A percentile compares a stretch with the other conserved stretches of the same genome.
Evolutionary conservation across 2,797 vertebrate species (phyloP).

Genomic region (Neomorphus geoffroyi): DNA sequence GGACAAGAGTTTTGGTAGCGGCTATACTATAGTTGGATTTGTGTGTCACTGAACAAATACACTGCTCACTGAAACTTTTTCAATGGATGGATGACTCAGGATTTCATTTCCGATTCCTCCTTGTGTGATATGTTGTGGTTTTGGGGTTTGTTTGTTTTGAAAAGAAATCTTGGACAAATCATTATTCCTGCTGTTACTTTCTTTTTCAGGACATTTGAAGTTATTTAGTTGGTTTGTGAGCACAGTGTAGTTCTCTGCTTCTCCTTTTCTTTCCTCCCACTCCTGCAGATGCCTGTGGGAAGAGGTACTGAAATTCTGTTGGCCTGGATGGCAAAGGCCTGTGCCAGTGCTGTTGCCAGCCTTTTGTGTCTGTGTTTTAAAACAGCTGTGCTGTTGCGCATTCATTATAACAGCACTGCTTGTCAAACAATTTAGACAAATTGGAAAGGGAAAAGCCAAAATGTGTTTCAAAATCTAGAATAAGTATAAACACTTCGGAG

Average conservation of each 20-base stretch:
- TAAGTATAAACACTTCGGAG: background rate
- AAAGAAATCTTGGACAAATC: background rate
- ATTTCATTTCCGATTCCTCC: background rate
- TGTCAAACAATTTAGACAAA: background rate
- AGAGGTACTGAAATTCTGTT: background rate
- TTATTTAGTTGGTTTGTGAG: background rate
- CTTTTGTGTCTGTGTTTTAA: background rate
- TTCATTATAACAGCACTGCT: background rate
- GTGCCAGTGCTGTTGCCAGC: background rate
- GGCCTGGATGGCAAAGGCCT: background rate
- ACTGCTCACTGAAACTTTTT: background rate
- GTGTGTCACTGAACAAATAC: background rate
- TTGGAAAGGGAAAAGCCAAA: background rate
- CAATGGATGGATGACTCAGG: background rate
- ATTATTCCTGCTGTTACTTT: background rate
- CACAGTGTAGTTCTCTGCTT: accelerated
- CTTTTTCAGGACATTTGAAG: background rate
- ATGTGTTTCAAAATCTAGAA: background rate
- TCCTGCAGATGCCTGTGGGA: background rate
- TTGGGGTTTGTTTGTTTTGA: background rate
- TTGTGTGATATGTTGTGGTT: background rate
- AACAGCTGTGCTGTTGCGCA: background rate
- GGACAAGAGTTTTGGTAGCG: background rate
- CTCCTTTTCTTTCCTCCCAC: background rate
- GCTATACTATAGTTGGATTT: background rate